phyloP scores from a whole-genome alignment of 2,797 vertebrate genomes.

The Liparis tanakae region DNA sequence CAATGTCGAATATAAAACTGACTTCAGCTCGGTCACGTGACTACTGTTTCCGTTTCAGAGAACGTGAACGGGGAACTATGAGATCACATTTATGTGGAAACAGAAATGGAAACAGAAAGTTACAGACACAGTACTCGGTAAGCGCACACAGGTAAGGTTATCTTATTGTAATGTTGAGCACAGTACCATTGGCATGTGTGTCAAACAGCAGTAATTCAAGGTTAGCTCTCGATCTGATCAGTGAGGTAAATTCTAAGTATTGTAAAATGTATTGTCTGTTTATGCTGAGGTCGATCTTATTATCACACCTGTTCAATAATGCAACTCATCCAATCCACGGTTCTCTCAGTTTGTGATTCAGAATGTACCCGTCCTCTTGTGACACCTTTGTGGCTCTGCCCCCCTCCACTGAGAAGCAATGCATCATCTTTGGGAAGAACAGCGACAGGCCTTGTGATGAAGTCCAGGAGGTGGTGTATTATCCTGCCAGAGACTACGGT shows the following conservation, averaged over 20 bases:
- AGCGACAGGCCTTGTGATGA: slow-evolving; percentile 93
- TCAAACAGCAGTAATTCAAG: not conserved
- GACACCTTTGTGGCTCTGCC: slow-evolving; percentile 96
- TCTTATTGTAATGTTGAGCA: not conserved
- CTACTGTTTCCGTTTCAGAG: slow-evolving; percentile 44
- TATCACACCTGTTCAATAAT: not conserved
- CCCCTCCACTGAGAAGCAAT: slow-evolving; percentile 84
- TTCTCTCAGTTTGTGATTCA: not conserved
- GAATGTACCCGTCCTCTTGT: slow-evolving; percentile 86
- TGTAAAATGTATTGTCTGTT: not conserved
- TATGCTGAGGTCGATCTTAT: not conserved
- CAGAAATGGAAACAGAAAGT: slow-evolving; percentile 51
- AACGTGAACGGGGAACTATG: not conserved
- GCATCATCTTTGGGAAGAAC: slow-evolving; percentile 95
- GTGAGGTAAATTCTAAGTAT: not conserved
- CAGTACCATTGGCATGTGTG: not conserved
- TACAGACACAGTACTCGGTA: not conserved
- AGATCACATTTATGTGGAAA: not conserved
- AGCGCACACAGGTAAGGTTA: slow-evolving; percentile 1
- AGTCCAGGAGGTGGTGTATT: slow-evolving; percentile 93
- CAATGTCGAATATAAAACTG: slow-evolving; percentile 2
- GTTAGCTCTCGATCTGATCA: not conserved
- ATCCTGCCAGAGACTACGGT: slow-evolving; percentile 80
- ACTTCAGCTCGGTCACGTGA: slow-evolving; percentile 57
- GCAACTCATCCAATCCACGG: not conserved